phyloP scores from a whole-genome alignment of 2,113 vertebrate species.

The Octodon degus region DNA sequence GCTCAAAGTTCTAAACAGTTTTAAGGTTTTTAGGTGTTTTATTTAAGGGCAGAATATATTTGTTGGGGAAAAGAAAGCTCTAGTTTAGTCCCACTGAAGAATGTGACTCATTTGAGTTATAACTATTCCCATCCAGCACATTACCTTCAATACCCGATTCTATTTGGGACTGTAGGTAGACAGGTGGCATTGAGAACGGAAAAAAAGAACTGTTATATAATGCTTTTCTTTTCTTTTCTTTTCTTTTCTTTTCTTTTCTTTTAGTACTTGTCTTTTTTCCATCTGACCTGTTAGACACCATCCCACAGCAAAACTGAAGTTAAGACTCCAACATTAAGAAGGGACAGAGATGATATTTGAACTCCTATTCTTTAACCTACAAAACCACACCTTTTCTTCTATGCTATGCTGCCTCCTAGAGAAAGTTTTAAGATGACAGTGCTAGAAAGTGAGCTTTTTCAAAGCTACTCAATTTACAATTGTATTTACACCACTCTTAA shows the following conservation, averaged over 20 bases:
- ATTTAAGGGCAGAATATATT: too few species aligned
- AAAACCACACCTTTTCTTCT: background rate
- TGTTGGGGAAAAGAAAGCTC: too few species aligned
- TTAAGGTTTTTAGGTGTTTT: background rate
- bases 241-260: too few species aligned
- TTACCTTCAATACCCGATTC: background rate
- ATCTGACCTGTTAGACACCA: background rate
- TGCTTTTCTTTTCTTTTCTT: too few species aligned
- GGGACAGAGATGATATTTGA: conserved; percentile 48
- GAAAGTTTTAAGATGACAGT: background rate
- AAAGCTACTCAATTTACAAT: background rate
- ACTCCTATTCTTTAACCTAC: background rate
- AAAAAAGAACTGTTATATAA: background rate
- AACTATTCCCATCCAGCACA: background rate
- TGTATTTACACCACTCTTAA: conserved; percentile 30
- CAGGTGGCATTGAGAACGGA: background rate
- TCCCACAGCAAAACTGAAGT: background rate
- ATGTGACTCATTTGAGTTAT: background rate
- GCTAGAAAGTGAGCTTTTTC: background rate
- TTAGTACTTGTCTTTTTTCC: background rate
- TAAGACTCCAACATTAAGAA: background rate
- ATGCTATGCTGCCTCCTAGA: conserved; percentile 70
- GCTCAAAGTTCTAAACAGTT: background rate
- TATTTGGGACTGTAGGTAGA: background rate
- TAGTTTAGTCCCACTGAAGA: background rate